Percentiles rank a stretch among this genome's conserved stretches.
These are phyloP conservation scores for Acrobasis suavella DNA, from an alignment of 2,888 invertebrate species.

Conservation along the genomic window DNA sequence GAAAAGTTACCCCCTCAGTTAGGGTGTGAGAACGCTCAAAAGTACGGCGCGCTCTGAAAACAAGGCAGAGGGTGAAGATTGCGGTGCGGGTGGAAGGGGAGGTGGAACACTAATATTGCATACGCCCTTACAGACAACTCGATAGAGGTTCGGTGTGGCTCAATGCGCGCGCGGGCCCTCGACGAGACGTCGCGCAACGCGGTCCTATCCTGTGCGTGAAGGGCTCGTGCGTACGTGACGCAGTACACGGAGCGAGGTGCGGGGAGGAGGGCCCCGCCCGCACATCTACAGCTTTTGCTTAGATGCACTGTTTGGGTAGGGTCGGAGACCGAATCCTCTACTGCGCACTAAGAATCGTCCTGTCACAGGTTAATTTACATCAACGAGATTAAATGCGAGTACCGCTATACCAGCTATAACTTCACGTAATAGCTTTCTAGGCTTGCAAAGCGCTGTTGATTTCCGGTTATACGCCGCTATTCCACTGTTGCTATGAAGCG, in stretches of 20 bases:
- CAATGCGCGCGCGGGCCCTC: slow-evolving; percentile 70
- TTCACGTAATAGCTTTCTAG: slow-evolving; percentile 46
- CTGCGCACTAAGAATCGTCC: slow-evolving; percentile 44
- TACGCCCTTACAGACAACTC: slow-evolving; percentile 67
- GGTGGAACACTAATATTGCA: slow-evolving; percentile 66
- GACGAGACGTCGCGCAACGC: slow-evolving; percentile 33
- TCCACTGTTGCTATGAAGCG: slow-evolving; percentile 65
- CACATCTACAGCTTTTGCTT: slow-evolving; percentile 51
- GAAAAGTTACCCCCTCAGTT: slow-evolving; percentile 41
- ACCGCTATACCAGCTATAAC: slow-evolving; percentile 48
- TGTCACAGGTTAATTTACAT: slow-evolving; percentile 51
- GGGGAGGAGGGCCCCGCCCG: slow-evolving; percentile 54
- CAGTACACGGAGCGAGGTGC: slow-evolving; percentile 49
- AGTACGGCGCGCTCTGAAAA: slow-evolving; percentile 31
- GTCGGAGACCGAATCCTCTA: slow-evolving; percentile 57
- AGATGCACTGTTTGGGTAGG: slow-evolving; percentile 60
- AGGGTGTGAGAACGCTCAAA: slow-evolving; percentile 44
- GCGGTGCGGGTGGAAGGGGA: slow-evolving; percentile 49
- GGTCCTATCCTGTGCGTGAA: slow-evolving; percentile 55
- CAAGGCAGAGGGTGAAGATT: slow-evolving; percentile 44
- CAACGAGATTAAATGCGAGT: slow-evolving; percentile 47
- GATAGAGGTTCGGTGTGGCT: slow-evolving; percentile 56
- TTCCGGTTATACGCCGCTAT: slow-evolving; percentile 67
- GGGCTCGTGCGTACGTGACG: slow-evolving; percentile 74
- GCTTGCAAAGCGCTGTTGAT: slow-evolving; percentile 53